These are phyloP conservation scores for Habrosyne pyritoides DNA, from an alignment of 2,888 invertebrate genomes.

Conservation along the genomic window DNA sequence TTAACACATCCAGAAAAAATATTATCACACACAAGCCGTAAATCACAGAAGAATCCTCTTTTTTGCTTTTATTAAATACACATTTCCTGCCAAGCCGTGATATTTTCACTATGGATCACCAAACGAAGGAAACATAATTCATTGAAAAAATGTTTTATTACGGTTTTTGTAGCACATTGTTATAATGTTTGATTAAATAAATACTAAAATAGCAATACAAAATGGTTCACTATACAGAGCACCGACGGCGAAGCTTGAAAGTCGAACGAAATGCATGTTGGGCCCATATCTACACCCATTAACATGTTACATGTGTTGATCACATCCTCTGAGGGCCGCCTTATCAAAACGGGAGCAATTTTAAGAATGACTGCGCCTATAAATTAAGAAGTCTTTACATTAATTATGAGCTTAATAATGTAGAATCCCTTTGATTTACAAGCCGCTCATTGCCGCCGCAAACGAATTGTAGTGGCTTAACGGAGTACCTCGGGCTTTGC, in stretches of 20 bases:
- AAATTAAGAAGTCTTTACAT: constrained; percentile 80
- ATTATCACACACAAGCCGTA: constrained; percentile 56
- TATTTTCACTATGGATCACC: constrained; percentile 61
- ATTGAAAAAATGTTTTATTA: constrained; percentile 53
- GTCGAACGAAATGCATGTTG: constrained; percentile 40
- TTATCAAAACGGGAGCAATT: constrained; percentile 78
- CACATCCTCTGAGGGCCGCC: constrained; percentile 62
- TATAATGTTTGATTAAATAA: constrained; percentile 45
- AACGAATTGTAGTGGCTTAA: constrained; percentile 82
- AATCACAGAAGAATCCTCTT: constrained; percentile 58
- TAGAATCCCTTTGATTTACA: constrained; percentile 83
- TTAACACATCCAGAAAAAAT: constrained; percentile 65
- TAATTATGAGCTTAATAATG: constrained; percentile 83
- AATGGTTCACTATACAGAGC: constrained; percentile 19
- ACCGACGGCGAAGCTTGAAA: constrained; percentile 33
- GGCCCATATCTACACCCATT: constrained; percentile 63
- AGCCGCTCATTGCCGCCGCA: constrained; percentile 79
- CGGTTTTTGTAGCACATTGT: constrained; percentile 36
- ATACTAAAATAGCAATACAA: constrained; percentile 31
- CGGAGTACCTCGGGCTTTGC: constrained; percentile 68
- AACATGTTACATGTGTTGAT: constrained; percentile 75
- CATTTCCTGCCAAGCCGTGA: constrained; percentile 64
- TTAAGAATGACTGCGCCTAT: constrained; percentile 79
- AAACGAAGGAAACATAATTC: constrained; percentile 69
- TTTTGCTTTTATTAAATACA: constrained; percentile 60